Base-by-base conservation (phyloP, 2,797 vertebrate genomes). In the Hephaestus fuliginosus region DNA sequence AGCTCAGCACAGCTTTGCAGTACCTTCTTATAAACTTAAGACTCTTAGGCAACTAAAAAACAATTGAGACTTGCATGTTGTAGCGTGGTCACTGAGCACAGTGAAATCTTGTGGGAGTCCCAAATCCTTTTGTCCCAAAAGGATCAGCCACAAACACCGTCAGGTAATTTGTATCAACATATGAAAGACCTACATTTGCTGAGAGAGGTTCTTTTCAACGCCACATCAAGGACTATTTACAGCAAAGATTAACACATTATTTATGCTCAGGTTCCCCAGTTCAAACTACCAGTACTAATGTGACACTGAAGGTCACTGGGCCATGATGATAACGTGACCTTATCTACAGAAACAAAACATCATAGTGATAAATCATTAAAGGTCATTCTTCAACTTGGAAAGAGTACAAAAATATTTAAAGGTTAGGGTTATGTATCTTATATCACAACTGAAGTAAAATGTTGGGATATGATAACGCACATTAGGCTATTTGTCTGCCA, bases 41-140 rank as follows among this genome's bases (percentile, higher is more conserved):
- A 65, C 28, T 72, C 57, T 72, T 66, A 17, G 36, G 70, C 60
- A 74, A 60, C 55, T 65, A 77, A 74, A 60, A 83, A 65, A 81
- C 57, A 77, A 81, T 81, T 41, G 51, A 60, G 62, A 60, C 51
- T 13, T 63, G 28, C 28, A 7, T 75, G 51, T 60, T 17, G 36
- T 39, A 9, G 36, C 7, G 8, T 39, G 36, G 36, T 39, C 36
- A 39, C 8, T 39, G 36, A 39, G 60, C 60, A 20, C 52, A 17
- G n/a, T n/a, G 33, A 43, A 60, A 81, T 58, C 49, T 70, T 52
- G 68, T 68, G 22, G 20, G 46, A 61, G 76, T 80, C 68, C 76
- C 52, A 70, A 61, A 82, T 57, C 55, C 44, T 39, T 63, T 70
- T 60, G 51, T 81, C 25, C 33, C 12, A 2, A n/a, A n/a, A n/a